Evolutionary conservation across 1,140 invertebrate genomes (phyloP).

Genomic region (Panagrolaimus sp.): DNA sequence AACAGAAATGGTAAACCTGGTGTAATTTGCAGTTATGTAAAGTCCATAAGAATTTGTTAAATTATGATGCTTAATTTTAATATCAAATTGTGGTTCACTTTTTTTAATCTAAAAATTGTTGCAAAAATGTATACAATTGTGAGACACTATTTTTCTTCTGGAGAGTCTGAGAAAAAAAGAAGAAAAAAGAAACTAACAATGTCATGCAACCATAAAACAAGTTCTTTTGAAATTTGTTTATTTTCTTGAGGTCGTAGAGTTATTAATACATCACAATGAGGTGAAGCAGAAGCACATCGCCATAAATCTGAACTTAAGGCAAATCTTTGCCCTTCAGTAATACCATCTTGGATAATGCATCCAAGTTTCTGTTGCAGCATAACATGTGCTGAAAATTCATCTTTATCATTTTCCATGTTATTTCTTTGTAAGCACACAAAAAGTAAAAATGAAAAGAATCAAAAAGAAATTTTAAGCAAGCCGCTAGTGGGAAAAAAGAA

Average conservation of each 20-base stretch:
- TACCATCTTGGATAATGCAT: slow-evolving; percentile 39
- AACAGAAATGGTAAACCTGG: slow-evolving; percentile 61
- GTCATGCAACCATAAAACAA: slow-evolving; percentile 21
- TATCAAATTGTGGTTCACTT: slow-evolving; percentile 67
- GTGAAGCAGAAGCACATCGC: slow-evolving; percentile 58
- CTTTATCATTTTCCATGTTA: background rate
- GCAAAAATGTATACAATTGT: background rate
- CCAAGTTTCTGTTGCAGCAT: slow-evolving; percentile 39
- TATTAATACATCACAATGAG: slow-evolving; percentile 77
- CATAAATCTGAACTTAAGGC: slow-evolving; percentile 40
- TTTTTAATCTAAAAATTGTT: slow-evolving; percentile 63
- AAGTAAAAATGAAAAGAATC: background rate
- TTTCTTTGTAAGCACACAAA: background rate
- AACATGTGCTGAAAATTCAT: background rate
- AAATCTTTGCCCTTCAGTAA: slow-evolving; percentile 39
- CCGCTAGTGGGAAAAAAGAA: background rate
- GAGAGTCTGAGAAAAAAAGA: too few species aligned
- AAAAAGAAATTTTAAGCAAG: background rate
- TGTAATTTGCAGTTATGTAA: slow-evolving; percentile 74
- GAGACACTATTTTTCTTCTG: background rate
- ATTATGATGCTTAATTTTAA: slow-evolving; percentile 75
- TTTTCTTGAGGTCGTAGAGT: slow-evolving; percentile 72
- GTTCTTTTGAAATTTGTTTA: slow-evolving; percentile 65
- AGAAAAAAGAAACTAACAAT: slow-evolving; percentile 15
- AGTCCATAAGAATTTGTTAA: slow-evolving; percentile 80